A percentile compares a stretch with the other conserved stretches of the same genome.
phyloP scores from a whole-genome alignment of 2,888 invertebrate species.

The Spilarctia lutea region DNA sequence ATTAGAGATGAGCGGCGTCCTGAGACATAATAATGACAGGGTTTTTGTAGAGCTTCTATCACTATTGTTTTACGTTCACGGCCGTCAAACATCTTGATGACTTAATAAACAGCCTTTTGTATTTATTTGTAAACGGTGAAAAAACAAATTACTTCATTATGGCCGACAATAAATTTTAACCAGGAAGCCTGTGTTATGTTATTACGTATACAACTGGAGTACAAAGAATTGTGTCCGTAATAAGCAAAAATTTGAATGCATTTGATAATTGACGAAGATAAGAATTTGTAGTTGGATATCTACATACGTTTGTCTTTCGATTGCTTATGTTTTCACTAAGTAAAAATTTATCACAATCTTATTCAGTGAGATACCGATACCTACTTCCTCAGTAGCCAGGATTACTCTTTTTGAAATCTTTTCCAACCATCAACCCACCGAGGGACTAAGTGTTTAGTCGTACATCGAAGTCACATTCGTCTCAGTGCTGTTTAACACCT shows the following conservation, averaged over 20 bases:
- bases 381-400: too few relatives aligned
- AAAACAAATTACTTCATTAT: slow-evolving; percentile 48
- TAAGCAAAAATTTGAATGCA: slow-evolving; percentile 1
- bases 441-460: too few relatives aligned
- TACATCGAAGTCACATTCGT: too few relatives aligned
- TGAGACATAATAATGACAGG: slow-evolving; percentile 29
- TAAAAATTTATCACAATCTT: too few relatives aligned
- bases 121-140: slow-evolving; percentile 35
- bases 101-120: slow-evolving; percentile 43
- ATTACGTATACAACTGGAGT: slow-evolving; percentile 17
- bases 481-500: too few relatives aligned
- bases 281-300: neutral
- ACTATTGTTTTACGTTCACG: slow-evolving; percentile 43
- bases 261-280: slow-evolving; percentile 14
- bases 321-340: neutral
- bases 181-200: slow-evolving; percentile 32
- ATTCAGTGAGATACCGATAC: too few relatives aligned
- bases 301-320: neutral
- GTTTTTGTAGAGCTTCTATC: slow-evolving; percentile 35
- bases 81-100: slow-evolving; percentile 39
- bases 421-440: too few relatives aligned
- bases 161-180: slow-evolving; percentile 30
- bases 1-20: slow-evolving; percentile 19
- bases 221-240: slow-evolving; percentile 7
- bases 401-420: too few relatives aligned